A percentile compares a stretch with the other conserved stretches of the same genome.
Evolutionary conservation across 2,888 invertebrate genomes (phyloP).

Genomic region (Eristalinus aeneus): DNA sequence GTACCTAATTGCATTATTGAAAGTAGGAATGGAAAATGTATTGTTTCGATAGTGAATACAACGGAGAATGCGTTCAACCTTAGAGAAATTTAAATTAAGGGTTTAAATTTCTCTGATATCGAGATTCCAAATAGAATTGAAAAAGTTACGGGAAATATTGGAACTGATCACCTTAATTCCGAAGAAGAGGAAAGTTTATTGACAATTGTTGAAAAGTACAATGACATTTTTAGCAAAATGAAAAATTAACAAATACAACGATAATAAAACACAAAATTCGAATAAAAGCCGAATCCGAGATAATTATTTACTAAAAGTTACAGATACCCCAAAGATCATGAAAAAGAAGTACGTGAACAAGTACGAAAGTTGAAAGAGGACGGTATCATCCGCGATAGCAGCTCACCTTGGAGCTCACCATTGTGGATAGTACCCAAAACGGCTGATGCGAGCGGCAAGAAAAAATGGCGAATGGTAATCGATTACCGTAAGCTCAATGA

Average conservation of each 20-base stretch:
- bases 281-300: not conserved
- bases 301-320: constrained; percentile 5
- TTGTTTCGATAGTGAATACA: constrained; percentile 3
- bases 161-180: no score
- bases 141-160: no score
- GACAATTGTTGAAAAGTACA: not conserved
- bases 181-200: no score
- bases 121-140: no score
- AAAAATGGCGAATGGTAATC: not conserved
- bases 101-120: not conserved
- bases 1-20: constrained; percentile 4
- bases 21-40: no score
- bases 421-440: not conserved
- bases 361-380: not conserved
- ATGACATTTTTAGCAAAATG: constrained; percentile 4
- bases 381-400: not conserved
- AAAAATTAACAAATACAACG: not conserved
- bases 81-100: not conserved
- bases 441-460: not conserved
- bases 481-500: not conserved
- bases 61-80: constrained; percentile 3
- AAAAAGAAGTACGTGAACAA: not conserved
- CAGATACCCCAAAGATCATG: not conserved
- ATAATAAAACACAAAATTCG: constrained; percentile 4
- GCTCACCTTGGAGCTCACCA: not conserved